Evolutionary conservation across 2,888 invertebrate species (phyloP).

Genomic region (Baronia brevicornis): DNA sequence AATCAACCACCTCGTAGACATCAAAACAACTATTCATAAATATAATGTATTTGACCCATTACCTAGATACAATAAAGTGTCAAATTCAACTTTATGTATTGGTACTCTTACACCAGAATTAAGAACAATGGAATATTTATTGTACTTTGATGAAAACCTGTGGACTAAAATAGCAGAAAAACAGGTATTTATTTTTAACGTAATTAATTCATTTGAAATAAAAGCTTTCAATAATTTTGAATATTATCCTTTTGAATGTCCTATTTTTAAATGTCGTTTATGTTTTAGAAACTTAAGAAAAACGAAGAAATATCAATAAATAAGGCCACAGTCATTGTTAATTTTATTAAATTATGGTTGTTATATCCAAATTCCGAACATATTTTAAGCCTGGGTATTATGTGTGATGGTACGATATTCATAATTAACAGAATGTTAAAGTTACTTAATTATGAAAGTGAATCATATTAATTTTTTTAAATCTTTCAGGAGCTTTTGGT

Average conservation of each 20-base stretch:
- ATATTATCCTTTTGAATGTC: too few relatives aligned
- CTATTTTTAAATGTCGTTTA: constrained; percentile 1
- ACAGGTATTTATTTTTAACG: constrained; percentile 38
- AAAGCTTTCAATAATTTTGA: too few relatives aligned
- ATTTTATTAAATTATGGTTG: constrained; percentile 70
- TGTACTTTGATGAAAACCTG: constrained; percentile 51
- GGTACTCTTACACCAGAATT: constrained; percentile 69
- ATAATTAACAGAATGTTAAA: neutral
- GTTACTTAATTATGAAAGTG: constrained; percentile 2
- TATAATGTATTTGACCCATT: constrained; percentile 69
- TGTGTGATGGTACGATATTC: constrained; percentile 62
- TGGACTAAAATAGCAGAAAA: constrained; percentile 45
- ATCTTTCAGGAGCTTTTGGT: constrained; percentile 65
- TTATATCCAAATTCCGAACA: constrained; percentile 43
- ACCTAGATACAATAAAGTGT: constrained; percentile 61
- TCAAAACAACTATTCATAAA: constrained; percentile 68
- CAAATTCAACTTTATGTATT: constrained; percentile 63
- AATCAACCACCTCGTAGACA: constrained; percentile 71
- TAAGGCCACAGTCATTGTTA: constrained; percentile 53
- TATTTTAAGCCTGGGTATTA: constrained; percentile 71
- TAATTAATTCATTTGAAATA: too few relatives aligned
- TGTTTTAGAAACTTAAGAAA: constrained; percentile 28
- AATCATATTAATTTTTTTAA: constrained; percentile 1
- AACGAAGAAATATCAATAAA: constrained; percentile 27
- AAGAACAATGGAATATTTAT: constrained; percentile 69